Conservation (phyloP, 2,797 vertebrate species). For the Cuculus canorus region DNA sequence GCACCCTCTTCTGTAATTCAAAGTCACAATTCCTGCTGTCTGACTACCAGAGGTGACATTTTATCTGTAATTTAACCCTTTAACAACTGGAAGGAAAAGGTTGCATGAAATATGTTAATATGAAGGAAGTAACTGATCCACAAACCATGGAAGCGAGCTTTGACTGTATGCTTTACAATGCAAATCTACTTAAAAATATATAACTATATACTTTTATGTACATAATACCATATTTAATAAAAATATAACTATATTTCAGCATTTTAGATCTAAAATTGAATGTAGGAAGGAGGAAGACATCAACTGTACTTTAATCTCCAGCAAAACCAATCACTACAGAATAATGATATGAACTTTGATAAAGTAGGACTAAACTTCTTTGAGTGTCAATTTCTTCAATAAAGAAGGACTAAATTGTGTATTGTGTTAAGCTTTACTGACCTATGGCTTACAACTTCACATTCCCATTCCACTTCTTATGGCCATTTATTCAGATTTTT, state of each 20-base stretch:
- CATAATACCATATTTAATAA: too few species aligned
- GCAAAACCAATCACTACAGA: background rate
- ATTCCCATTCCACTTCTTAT: background rate
- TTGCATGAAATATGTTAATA: background rate
- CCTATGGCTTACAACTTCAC: conserved; percentile 20
- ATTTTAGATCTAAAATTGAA: background rate
- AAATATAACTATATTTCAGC: background rate
- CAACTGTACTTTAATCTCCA: background rate
- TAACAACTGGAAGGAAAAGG: background rate
- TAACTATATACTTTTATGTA: too few species aligned
- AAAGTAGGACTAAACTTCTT: too few species aligned
- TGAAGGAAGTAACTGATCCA: background rate
- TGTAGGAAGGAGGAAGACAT: background rate
- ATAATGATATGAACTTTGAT: background rate
- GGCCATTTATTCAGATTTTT: conserved; percentile 17
- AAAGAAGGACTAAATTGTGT: background rate
- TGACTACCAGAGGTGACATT: background rate
- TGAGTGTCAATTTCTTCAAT: too few species aligned
- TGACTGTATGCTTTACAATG: background rate
- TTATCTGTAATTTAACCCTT: background rate
- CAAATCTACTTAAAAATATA: background rate
- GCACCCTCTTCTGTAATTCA: background rate
- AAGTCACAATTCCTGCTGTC: background rate
- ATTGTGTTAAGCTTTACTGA: conserved; percentile 9
- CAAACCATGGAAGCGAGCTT: background rate